A percentile compares a stretch with the other conserved stretches of the same genome.
phyloP scores from a whole-genome alignment of 2,113 vertebrate species.

The Albula glossodonta region DNA sequence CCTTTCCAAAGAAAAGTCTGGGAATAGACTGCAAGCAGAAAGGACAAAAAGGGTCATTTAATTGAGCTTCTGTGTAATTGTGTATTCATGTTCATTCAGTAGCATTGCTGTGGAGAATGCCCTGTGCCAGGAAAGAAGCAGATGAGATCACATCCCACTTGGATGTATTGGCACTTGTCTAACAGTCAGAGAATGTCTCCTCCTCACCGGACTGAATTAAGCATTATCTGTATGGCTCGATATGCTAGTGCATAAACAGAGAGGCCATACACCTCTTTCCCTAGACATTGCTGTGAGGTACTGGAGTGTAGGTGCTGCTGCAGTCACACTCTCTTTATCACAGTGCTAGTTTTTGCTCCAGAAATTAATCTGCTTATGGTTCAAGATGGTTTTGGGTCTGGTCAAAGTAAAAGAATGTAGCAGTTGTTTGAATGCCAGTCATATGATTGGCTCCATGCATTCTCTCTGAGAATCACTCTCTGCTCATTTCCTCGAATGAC shows the following conservation, averaged over 20 bases:
- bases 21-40: neutral
- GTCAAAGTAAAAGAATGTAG: constrained; percentile 55
- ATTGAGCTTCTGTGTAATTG: neutral
- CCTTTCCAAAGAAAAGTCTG: neutral
- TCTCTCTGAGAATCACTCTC: neutral
- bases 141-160: neutral
- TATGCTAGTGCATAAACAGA: neutral
- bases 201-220: neutral
- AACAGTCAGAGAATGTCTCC: neutral
- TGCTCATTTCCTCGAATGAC: neutral
- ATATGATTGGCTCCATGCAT: constrained; percentile 53
- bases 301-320: constrained; percentile 15
- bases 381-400: constrained; percentile 44
- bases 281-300: neutral
- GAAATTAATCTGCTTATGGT: constrained; percentile 62
- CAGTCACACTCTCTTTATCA: constrained; percentile 28
- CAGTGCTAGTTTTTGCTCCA: constrained; percentile 45
- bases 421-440: constrained; percentile 51
- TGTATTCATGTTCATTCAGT: neutral
- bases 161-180: neutral
- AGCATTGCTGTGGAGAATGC: neutral
- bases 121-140: neutral
- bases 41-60: neutral
- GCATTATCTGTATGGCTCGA: neutral
- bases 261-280: neutral